Conservation (phyloP, 2,797 vertebrate genomes). For the Acipenser oxyrinchus region DNA sequence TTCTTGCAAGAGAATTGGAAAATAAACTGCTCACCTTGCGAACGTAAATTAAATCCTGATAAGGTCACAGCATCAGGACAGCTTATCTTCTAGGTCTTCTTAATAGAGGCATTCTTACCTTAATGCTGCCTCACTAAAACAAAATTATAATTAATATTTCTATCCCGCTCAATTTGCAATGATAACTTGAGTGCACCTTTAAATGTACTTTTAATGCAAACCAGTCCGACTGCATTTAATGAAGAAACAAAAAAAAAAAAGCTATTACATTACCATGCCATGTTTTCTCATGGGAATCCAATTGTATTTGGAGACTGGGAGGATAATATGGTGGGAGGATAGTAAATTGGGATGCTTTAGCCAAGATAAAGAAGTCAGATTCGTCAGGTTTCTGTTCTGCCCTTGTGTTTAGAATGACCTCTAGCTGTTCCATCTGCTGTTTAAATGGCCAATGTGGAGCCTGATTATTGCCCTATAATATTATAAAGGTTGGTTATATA, state of each 20-base stretch:
- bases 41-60: conserved; percentile 3
- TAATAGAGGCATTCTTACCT: neutral
- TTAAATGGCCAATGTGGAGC: neutral
- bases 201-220: conserved; percentile 7
- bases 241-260: neutral
- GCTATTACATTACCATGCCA: neutral
- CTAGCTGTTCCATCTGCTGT: neutral
- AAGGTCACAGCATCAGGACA: neutral
- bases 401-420: conserved; percentile 2
- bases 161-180: neutral
- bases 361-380: neutral
- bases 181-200: neutral
- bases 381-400: neutral
- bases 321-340: neutral
- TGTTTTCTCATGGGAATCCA: neutral
- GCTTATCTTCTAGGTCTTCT: neutral
- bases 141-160: conserved; percentile 5
- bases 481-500: too few species aligned
- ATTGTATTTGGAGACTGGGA: conserved; percentile 1
- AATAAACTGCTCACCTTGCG: conserved; percentile 6
- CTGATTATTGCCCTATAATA: neutral
- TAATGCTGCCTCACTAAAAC: neutral
- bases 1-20: neutral
- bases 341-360: conserved; percentile 1
- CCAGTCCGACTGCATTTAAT: neutral